Conservation (phyloP, 2,113 vertebrate genomes). For the Erinaceus europaeus region DNA sequence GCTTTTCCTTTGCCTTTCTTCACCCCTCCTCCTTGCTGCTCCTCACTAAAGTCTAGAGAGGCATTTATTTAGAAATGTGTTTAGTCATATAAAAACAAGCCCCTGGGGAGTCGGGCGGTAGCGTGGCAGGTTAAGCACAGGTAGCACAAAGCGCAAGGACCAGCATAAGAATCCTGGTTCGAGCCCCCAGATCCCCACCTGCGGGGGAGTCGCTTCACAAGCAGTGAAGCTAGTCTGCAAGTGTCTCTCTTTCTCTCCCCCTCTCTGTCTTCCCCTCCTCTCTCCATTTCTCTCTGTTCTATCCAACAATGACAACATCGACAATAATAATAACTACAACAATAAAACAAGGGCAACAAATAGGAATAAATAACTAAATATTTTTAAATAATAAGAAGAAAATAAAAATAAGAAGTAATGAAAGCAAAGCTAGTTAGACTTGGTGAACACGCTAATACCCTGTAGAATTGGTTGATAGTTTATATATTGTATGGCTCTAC, state of each 20-base stretch:
- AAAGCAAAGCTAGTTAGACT: not conserved
- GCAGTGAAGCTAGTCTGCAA: no score
- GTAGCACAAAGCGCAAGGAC: no score
- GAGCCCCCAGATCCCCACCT: no score
- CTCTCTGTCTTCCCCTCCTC: not conserved
- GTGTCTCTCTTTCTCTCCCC: not conserved
- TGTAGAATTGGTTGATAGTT: not conserved
- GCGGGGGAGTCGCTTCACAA: no score
- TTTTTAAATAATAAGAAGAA: no score
- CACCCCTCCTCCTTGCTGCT: not conserved
- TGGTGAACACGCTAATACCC: fast-evolving
- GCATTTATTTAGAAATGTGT: not conserved
- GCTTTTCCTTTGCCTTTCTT: not conserved
- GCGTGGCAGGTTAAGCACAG: no score
- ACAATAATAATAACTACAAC: no score
- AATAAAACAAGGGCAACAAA: no score
- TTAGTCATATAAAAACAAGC: not conserved
- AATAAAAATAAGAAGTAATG: not conserved
- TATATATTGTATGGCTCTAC: fast-evolving
- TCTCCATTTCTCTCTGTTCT: not conserved
- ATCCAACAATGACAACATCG: not conserved
- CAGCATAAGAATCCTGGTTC: no score
- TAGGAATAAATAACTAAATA: no score
- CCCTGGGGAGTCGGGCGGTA: no score
- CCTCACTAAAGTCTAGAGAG: not conserved